phyloP scores from a whole-genome alignment of 2,797 vertebrate genomes.

The Cryptoblepharus egeriae region DNA sequence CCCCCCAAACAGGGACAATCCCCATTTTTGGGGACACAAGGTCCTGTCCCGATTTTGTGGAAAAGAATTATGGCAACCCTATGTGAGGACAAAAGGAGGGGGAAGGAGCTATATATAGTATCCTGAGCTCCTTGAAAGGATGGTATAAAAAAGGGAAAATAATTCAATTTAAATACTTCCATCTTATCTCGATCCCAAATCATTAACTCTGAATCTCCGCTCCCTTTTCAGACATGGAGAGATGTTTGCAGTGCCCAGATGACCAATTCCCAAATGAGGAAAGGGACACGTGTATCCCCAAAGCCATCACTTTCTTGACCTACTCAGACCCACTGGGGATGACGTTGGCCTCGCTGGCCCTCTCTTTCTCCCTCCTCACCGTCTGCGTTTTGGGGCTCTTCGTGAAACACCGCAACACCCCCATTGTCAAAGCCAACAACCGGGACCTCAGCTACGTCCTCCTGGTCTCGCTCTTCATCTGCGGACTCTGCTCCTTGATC shows the following conservation, averaged over 20 bases:
- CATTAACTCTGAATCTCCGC: background rate
- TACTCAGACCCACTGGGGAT: constrained; percentile 30
- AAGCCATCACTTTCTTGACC: constrained; percentile 27
- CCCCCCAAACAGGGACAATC: too few relatives aligned
- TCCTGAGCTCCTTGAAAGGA: too few relatives aligned
- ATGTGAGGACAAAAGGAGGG: too few relatives aligned
- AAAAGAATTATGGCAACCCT: too few relatives aligned
- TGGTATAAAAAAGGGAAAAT: too few relatives aligned
- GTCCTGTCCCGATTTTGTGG: too few relatives aligned
- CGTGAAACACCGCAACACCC: background rate
- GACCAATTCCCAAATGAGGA: background rate
- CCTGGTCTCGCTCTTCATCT: background rate
- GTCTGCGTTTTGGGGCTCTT: constrained; percentile 4
- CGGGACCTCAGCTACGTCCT: background rate
- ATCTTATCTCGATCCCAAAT: background rate
- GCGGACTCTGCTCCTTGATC: background rate
- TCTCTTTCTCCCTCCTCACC: constrained; percentile 9
- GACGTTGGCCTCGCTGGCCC: background rate
- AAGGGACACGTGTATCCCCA: constrained; percentile 18
- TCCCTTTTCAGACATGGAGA: background rate
- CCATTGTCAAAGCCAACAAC: too few relatives aligned
- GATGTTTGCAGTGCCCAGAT: background rate
- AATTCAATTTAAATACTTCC: too few relatives aligned
- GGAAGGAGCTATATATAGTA: too few relatives aligned
- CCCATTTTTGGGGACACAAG: too few relatives aligned